These are phyloP conservation scores for Andrena praecox DNA, from an alignment of 2,888 invertebrate genomes.

Conservation along the genomic window DNA sequence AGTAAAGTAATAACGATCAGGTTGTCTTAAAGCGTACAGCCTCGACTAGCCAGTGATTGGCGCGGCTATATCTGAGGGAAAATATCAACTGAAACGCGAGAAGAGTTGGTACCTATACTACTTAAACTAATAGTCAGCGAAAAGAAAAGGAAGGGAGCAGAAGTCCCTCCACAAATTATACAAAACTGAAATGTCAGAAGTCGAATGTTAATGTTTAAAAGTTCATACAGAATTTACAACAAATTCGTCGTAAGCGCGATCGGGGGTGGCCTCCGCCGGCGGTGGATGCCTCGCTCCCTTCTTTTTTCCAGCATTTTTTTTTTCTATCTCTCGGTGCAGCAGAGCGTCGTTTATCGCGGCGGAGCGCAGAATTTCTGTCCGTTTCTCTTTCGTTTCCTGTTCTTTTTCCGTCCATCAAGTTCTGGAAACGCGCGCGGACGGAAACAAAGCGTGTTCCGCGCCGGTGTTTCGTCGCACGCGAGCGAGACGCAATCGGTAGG, in stretches of 20 bases:
- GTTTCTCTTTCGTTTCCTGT: conserved; percentile 30
- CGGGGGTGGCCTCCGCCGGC: neutral
- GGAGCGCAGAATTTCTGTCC: conserved; percentile 46
- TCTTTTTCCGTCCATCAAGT: conserved; percentile 51
- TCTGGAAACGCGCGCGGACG: conserved; percentile 56
- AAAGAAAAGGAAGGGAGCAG: too few relatives aligned
- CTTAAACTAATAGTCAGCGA: too few relatives aligned
- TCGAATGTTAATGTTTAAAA: too few relatives aligned
- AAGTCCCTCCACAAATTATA: too few relatives aligned
- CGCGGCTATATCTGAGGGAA: neutral
- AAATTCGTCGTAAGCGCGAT: neutral
- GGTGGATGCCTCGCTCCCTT: neutral
- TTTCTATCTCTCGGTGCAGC: conserved; percentile 17
- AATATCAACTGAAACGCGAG: neutral
- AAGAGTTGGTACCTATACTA: too few relatives aligned
- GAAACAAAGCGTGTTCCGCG: conserved; percentile 65
- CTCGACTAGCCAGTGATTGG: neutral
- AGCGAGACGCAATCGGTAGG: conserved; percentile 72
- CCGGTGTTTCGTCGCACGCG: conserved; percentile 65
- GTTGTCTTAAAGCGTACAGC: conserved; percentile 15
- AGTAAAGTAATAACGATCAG: conserved; percentile 31
- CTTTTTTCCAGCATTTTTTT: neutral
- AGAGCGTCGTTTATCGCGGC: conserved; percentile 48
- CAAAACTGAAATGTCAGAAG: too few relatives aligned
- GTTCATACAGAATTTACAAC: neutral